A percentile compares a stretch with the other conserved stretches of the same genome.
Evolutionary conservation across 2,113 vertebrate species (phyloP).

Genomic region (Gila orcuttii): DNA sequence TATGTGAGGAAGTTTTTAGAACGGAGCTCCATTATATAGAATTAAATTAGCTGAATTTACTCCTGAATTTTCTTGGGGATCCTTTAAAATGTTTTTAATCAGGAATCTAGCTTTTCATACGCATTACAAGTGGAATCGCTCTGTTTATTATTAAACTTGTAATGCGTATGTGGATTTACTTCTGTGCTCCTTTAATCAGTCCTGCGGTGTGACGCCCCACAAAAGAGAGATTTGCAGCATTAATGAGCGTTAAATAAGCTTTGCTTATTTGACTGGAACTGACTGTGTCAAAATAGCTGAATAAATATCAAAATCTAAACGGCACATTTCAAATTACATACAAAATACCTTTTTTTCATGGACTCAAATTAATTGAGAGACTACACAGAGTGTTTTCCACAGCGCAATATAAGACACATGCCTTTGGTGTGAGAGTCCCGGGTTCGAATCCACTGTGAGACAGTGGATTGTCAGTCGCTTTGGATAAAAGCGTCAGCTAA

Average conservation of each 20-base stretch:
- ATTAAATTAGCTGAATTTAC: background rate
- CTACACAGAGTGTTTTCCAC: background rate
- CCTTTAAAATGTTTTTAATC: background rate
- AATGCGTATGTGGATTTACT: background rate
- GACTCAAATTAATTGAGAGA: background rate
- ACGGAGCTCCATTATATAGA: background rate
- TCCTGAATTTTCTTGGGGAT: background rate
- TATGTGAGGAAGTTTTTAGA: background rate
- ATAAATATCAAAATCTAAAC: background rate
- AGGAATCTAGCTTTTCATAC: background rate
- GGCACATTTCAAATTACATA: background rate
- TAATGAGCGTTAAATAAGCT: conserved; percentile 9
- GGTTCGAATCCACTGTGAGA: too few species aligned
- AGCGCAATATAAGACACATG: too few species aligned
- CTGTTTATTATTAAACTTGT: background rate
- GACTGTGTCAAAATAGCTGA: background rate
- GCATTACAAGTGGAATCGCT: too few species aligned
- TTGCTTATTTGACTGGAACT: background rate
- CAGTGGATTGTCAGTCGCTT: too few species aligned
- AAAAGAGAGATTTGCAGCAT: background rate
- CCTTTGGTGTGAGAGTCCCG: too few species aligned
- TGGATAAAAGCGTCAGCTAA: too few species aligned
- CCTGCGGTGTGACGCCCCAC: background rate
- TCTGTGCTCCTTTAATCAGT: background rate
- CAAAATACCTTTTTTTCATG: background rate